Conservation (phyloP, 2,113 vertebrate species). For the Diadophis punctatus region DNA sequence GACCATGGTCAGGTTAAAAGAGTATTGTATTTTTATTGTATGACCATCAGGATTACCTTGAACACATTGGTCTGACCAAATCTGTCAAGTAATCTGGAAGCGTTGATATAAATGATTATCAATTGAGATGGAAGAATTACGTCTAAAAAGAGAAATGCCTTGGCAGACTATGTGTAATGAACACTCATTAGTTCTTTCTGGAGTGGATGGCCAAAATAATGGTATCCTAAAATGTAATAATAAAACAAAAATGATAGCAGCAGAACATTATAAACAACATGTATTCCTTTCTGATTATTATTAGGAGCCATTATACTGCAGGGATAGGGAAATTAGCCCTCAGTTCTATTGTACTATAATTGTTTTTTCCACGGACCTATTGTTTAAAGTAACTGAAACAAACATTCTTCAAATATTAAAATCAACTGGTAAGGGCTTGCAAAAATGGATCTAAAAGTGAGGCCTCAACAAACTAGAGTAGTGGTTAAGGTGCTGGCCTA, state of each 20-base stretch:
- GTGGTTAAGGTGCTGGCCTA: background rate
- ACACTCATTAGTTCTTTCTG: background rate
- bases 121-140: background rate
- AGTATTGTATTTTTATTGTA: background rate
- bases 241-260: background rate
- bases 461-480: background rate
- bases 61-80: background rate
- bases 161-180: background rate
- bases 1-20: background rate
- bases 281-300: background rate
- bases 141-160: background rate
- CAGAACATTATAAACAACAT: background rate
- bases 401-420: background rate
- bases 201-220: background rate
- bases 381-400: background rate
- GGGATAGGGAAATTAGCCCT: background rate
- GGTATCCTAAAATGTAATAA: background rate
- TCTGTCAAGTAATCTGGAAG: background rate
- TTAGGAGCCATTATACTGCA: background rate
- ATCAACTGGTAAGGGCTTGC: background rate
- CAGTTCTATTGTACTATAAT: background rate
- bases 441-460: background rate
- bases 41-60: background rate
- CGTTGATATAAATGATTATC: background rate
- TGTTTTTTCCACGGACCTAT: background rate